Base-by-base conservation (phyloP, 2,797 vertebrate species). In the Pelodytes ibericus region DNA sequence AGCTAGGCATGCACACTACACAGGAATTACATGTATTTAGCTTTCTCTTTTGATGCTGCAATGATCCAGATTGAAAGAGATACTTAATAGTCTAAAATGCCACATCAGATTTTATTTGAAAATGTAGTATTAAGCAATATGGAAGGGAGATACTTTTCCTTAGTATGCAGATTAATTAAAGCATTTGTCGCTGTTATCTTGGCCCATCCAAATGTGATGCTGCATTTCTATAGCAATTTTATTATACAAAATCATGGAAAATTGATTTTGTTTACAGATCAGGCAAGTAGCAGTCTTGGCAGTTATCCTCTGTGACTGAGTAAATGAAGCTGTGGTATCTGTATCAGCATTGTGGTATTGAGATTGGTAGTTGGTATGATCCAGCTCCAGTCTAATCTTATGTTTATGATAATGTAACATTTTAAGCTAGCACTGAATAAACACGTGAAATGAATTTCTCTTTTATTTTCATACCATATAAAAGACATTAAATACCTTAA, bases 61-160 rank as follows among this genome's bases (percentile, higher is more conserved):
- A 53, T 36, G 25, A 36, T 72, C n/a, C 16, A 10, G 44, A 18
- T 57, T 70, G 13, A 68, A 36, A 53, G 29, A 30, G n/a, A n/a
- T n/a, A n/a, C n/a, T 26, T 20, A 20, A n/a, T n/a, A 56, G 47
- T 33, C 16, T 27, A 22, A n/a, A 57, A 64, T 73, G 24, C 10
- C 18, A 56, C 36, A 49, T 49, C 59, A 62, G 24, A 64, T 10
- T 64, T 56, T 56, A 33, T 27, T 26, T 22, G n/a, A n/a, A n/a
- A n/a, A n/a, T 25, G 10, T 47, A 27, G 4, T 16, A 44, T 3
- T 44, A 5, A 41, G 16, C 24, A 41, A 26, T 6, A 24, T 70
- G 10, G 6, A 36, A 10, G 13, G 22, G 7, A 24, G 49, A 51
- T 31, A 16, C 2, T 33, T n/a, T 11, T 59, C 49, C n/a, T 8